A percentile compares a stretch with the other conserved stretches of the same genome.
Evolutionary conservation across 2,888 invertebrate genomes (phyloP).

Genomic region (Epistrophella euchroma): DNA sequence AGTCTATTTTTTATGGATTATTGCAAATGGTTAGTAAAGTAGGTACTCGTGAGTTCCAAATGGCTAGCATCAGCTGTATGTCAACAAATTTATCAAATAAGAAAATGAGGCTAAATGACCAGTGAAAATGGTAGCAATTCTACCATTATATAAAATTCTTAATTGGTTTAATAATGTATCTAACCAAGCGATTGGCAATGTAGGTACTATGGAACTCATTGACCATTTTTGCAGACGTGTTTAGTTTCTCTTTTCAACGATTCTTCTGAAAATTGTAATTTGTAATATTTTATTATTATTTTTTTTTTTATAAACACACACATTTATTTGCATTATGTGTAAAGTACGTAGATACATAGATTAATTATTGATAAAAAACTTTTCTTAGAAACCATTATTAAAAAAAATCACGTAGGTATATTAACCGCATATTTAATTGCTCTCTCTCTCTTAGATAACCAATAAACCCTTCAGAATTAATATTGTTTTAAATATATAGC

Average conservation of each 20-base stretch:
- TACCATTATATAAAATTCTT: no score
- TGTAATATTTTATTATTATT: not conserved
- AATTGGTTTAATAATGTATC: no score
- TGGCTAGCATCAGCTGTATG: no score
- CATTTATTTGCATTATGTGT: no score
- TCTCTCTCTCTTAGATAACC: not conserved
- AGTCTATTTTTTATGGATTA: no score
- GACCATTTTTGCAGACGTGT: not conserved
- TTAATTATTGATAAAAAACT: not conserved
- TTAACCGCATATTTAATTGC: not conserved
- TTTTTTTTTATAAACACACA: not conserved
- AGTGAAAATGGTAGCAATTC: no score
- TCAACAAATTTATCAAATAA: no score
- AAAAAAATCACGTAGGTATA: conserved; percentile 9
- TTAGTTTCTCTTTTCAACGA: not conserved
- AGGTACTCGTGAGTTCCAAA: no score
- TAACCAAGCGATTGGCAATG: no score
- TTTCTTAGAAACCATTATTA: conserved; percentile 1
- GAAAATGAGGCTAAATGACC: no score
- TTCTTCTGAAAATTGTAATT: not conserved
- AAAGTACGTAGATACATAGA: no score
- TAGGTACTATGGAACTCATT: not conserved
- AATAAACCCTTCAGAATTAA: conserved; percentile 4
- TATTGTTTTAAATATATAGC: conserved; percentile 1
- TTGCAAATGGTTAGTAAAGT: no score